Evolutionary conservation across 2,797 vertebrate species (phyloP).

Genomic region (Argya squamiceps): DNA sequence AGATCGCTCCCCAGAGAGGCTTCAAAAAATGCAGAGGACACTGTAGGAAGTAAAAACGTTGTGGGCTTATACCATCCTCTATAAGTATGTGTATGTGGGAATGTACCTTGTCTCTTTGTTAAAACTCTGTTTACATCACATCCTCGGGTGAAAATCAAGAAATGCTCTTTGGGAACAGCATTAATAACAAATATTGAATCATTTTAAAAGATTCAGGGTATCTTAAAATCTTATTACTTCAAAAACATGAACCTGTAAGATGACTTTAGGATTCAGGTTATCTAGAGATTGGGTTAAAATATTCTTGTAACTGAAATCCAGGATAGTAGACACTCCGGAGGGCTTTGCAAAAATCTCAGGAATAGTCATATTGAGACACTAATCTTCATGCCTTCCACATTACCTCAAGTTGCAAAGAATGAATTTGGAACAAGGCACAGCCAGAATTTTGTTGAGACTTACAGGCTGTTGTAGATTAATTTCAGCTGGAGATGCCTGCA

Average conservation of each 20-base stretch:
- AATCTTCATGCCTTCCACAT: not conserved
- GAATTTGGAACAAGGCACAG: not conserved
- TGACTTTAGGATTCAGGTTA: not conserved
- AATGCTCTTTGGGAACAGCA: not conserved
- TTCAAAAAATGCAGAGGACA: not conserved
- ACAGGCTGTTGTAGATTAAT: not conserved
- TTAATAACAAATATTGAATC: not conserved
- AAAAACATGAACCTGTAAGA: not conserved
- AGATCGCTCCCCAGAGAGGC: not conserved
- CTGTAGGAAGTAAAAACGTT: not conserved
- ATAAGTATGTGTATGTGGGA: not conserved
- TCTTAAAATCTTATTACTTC: not conserved
- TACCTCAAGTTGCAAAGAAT: not conserved
- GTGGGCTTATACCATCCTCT: not conserved
- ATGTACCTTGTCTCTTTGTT: not conserved
- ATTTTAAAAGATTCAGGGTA: not conserved
- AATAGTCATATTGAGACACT: not conserved
- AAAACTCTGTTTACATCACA: not conserved
- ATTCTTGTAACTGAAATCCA: not conserved
- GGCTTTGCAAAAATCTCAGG: not conserved
- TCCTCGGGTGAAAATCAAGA: not conserved
- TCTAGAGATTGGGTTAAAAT: not conserved
- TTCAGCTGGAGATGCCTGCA: not conserved
- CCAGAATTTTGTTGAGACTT: not conserved
- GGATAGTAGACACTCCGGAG: not conserved